Conservation (phyloP, 2,888 invertebrate species). For the Folsomia candida region DNA sequence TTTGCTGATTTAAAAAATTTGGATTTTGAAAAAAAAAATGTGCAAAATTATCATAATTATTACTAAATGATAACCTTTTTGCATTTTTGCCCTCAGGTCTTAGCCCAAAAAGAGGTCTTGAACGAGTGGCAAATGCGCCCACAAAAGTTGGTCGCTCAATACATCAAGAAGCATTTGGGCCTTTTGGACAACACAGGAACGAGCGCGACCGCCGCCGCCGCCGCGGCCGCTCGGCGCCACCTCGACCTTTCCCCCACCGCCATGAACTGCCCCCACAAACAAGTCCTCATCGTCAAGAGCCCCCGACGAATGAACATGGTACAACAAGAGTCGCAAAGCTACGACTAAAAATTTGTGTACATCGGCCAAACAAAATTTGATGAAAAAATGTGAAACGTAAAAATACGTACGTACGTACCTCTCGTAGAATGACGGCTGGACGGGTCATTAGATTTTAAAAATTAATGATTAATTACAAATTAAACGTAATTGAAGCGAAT, state of each 20-base stretch:
- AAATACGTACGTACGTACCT: too few species aligned
- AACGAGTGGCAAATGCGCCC: conserved; percentile 89
- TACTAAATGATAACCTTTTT: not conserved
- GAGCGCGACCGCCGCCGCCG: not conserved
- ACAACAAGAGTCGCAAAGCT: conserved; percentile 85
- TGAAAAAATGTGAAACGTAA: too few species aligned
- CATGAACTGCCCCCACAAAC: conserved; percentile 58
- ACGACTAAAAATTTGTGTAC: too few species aligned
- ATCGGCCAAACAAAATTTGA: too few species aligned
- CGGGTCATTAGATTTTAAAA: too few species aligned
- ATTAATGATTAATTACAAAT: too few species aligned
- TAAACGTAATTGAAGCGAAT: too few species aligned
- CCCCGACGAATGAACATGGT: conserved; percentile 83
- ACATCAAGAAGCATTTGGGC: conserved; percentile 77
- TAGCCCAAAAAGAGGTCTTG: conserved; percentile 81
- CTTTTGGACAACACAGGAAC: conserved; percentile 54
- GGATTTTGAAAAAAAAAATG: not conserved
- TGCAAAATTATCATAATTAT: not conserved
- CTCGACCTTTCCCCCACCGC: conserved; percentile 22
- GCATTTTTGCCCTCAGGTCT: conserved; percentile 62
- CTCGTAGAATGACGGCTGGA: too few species aligned
- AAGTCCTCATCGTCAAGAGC: conserved; percentile 77
- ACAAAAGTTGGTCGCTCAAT: conserved; percentile 75
- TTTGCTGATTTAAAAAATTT: too few species aligned
- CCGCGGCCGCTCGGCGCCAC: not conserved